These are phyloP conservation scores for Sesamia nonagrioides DNA, from an alignment of 1,140 invertebrate species.

Conservation along the genomic window DNA sequence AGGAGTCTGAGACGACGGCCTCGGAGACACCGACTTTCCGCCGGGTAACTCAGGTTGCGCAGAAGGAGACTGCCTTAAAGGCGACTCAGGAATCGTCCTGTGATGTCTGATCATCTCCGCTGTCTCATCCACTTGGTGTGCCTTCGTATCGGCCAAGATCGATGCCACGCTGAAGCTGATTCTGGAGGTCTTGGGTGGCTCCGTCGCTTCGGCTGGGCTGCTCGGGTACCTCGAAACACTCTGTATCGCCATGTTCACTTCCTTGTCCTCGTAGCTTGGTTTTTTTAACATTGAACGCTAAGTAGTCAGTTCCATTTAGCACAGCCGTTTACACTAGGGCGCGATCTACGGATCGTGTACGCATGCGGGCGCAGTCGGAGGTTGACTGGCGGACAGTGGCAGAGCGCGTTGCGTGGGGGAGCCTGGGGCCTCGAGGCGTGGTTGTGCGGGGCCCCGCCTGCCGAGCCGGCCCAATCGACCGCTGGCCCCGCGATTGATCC, in stretches of 20 bases:
- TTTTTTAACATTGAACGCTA: constrained; percentile 86
- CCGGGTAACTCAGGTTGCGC: constrained; percentile 83
- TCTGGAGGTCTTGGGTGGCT: constrained; percentile 87
- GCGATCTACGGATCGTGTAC: constrained; percentile 83
- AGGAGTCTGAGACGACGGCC: constrained; percentile 74
- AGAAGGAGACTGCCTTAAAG: constrained; percentile 80
- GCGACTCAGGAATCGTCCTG: constrained; percentile 81
- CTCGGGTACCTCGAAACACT: constrained; percentile 85
- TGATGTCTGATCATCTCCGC: constrained; percentile 85
- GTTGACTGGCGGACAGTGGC: constrained; percentile 74
- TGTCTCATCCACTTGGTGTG: constrained; percentile 79
- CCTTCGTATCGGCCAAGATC: constrained; percentile 90
- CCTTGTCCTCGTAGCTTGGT: constrained; percentile 82
- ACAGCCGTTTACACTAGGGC: constrained; percentile 76
- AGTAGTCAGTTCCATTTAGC: constrained; percentile 85
- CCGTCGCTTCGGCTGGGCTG: constrained; percentile 87
- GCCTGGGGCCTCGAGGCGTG: constrained; percentile 60
- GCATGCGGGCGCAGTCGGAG: constrained; percentile 84
- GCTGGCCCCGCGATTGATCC: constrained; percentile 79
- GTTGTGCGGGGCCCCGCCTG: constrained; percentile 58
- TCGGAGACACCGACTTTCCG: constrained; percentile 73
- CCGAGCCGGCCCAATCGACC: constrained; percentile 80
- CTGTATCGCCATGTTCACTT: constrained; percentile 88
- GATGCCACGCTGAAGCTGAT: constrained; percentile 92
- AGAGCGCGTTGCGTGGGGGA: constrained; percentile 53